Evolutionary conservation across 2,888 invertebrate species (phyloP).

Genomic region (Merodon equestris): DNA sequence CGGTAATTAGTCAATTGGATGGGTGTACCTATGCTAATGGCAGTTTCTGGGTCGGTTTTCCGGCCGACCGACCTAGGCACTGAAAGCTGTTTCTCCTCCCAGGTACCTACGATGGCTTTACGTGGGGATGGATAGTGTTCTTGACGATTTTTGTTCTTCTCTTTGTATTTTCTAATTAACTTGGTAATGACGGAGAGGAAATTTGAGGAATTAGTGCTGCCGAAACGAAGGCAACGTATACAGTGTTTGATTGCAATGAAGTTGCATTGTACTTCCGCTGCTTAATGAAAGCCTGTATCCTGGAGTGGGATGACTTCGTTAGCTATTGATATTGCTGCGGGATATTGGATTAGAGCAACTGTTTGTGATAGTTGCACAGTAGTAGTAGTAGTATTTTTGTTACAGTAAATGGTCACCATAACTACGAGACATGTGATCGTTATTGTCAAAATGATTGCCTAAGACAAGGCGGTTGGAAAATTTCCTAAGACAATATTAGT

Average conservation of each 20-base stretch:
- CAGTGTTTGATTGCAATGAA: slow-evolving; percentile 39
- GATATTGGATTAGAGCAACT: neutral
- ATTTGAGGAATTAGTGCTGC: slow-evolving; percentile 27
- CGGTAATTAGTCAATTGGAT: slow-evolving; percentile 68
- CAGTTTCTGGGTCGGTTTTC: slow-evolving; percentile 49
- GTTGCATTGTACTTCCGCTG: slow-evolving; percentile 44
- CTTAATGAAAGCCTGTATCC: neutral
- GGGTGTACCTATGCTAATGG: slow-evolving; percentile 28
- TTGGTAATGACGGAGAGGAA: slow-evolving; percentile 33
- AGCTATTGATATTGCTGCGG: neutral
- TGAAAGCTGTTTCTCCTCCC: neutral
- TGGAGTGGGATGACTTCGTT: slow-evolving; percentile 2
- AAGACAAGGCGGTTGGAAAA: too few species aligned
- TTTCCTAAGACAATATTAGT: too few species aligned
- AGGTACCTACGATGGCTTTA: neutral
- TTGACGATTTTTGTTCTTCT: too few species aligned
- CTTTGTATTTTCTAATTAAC: slow-evolving; percentile 51
- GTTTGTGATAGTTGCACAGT: too few species aligned
- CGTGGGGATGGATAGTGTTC: too few species aligned
- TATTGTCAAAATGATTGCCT: too few species aligned
- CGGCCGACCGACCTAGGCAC: slow-evolving; percentile 2
- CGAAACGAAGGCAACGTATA: slow-evolving; percentile 26
- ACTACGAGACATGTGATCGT: too few species aligned
- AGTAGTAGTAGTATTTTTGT: too few species aligned
- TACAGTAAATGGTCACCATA: too few species aligned